Percentiles rank a stretch among this genome's conserved stretches.
phyloP scores from a whole-genome alignment of 35 echinoderm and acorn worm genomes.

The Ptychodera flava region DNA sequence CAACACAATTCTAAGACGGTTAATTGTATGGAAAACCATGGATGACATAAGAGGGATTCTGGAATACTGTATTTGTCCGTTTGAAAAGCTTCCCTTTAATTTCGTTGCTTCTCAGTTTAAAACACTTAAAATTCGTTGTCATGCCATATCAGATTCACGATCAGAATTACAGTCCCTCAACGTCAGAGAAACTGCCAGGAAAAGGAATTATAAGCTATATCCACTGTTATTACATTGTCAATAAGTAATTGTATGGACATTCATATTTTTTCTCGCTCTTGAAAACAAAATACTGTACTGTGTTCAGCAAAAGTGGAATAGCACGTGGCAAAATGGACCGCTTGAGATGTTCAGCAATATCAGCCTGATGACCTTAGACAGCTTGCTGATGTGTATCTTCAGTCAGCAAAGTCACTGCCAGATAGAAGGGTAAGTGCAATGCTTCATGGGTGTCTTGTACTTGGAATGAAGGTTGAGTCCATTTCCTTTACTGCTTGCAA shows the following conservation, averaged over 20 bases:
- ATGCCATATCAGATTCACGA: neutral
- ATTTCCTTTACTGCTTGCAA: no score
- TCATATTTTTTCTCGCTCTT: neutral
- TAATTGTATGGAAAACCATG: neutral
- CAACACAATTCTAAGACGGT: neutral
- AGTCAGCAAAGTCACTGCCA: conserved; percentile 32
- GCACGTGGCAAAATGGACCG: neutral
- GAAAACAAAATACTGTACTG: neutral
- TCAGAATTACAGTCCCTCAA: no score
- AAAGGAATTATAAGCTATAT: no score
- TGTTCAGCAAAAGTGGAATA: neutral
- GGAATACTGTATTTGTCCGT: no score
- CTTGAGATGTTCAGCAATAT: conserved; percentile 16
- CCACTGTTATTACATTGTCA: neutral
- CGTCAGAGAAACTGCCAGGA: no score
- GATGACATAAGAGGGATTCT: neutral
- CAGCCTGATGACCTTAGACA: conserved; percentile 27
- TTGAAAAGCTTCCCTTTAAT: no score
- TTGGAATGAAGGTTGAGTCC: no score
- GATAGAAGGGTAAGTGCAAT: neutral
- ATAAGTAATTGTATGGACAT: neutral
- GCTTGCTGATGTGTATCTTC: conserved; percentile 29
- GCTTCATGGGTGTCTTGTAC: no score
- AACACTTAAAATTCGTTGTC: neutral
- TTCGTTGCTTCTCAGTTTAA: no score